Percentiles rank a stretch among this genome's conserved stretches.
These are phyloP conservation scores for Xenopus laevis DNA, from an alignment of 2,113 vertebrate species.

Conservation along the genomic window DNA sequence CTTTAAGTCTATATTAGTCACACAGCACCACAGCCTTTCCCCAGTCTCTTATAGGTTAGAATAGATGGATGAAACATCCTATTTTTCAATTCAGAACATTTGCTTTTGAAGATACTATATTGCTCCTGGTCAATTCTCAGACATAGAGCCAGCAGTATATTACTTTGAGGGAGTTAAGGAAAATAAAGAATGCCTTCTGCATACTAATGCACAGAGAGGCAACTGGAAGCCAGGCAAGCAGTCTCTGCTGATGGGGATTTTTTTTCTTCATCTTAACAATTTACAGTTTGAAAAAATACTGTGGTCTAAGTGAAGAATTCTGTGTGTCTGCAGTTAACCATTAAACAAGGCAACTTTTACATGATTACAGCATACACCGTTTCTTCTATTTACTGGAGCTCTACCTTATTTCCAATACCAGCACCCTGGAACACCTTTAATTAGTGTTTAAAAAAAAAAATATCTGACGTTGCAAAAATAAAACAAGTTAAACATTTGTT, in stretches of 20 bases:
- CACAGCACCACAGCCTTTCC: neutral
- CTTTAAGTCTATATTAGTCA: neutral
- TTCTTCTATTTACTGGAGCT: neutral
- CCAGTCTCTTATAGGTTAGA: too few relatives aligned
- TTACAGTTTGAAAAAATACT: constrained; percentile 14
- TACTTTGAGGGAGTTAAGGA: constrained; percentile 26
- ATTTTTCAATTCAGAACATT: neutral
- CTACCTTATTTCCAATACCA: neutral
- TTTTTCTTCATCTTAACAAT: constrained; percentile 17
- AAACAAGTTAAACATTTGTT: neutral
- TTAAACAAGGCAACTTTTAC: neutral
- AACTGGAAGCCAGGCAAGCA: neutral
- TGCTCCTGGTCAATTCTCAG: constrained; percentile 5
- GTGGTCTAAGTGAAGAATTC: constrained; percentile 10
- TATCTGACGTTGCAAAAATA: neutral
- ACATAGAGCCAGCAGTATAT: constrained; percentile 7
- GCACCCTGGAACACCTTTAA: neutral
- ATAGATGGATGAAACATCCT: neutral
- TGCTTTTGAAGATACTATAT: constrained; percentile 28
- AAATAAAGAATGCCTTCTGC: constrained; percentile 18
- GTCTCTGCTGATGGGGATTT: neutral
- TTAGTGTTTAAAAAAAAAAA: neutral
- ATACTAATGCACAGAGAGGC: constrained; percentile 20
- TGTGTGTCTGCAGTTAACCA: constrained; percentile 31
- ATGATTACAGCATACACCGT: neutral